Evolutionary conservation across 2,888 invertebrate genomes (phyloP).

Genomic region (Ophraella communa): DNA sequence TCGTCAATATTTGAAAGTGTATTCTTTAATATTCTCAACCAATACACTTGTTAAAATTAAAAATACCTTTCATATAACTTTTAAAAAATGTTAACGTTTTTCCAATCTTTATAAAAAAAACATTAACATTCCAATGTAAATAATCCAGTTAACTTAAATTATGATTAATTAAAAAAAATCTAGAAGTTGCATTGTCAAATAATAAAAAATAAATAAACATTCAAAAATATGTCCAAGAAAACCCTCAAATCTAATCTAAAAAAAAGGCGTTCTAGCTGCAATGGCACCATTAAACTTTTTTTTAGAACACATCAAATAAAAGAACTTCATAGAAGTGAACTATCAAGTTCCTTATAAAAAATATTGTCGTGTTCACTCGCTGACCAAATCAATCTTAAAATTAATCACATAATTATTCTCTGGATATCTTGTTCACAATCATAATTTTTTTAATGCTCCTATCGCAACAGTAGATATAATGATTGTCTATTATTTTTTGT

Average conservation of each 20-base stretch:
- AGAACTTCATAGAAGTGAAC: slow-evolving; percentile 28
- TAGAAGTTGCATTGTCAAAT: background rate
- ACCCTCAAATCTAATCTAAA: slow-evolving; percentile 2
- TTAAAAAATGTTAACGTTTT: no score
- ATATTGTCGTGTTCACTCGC: slow-evolving; percentile 62
- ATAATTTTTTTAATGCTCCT: slow-evolving; percentile 29
- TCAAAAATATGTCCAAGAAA: slow-evolving; percentile 3
- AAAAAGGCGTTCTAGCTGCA: background rate
- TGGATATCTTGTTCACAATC: slow-evolving; percentile 46
- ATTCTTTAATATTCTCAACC: no score
- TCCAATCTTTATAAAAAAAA: no score
- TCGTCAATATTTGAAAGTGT: no score
- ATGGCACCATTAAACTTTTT: slow-evolving; percentile 6
- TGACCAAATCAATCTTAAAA: slow-evolving; percentile 51
- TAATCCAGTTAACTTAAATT: background rate
- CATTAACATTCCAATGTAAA: background rate
- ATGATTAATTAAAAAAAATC: background rate
- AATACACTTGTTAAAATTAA: no score
- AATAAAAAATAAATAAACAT: background rate
- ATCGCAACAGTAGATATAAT: slow-evolving; percentile 53
- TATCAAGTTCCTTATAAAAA: slow-evolving; percentile 22
- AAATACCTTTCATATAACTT: no score
- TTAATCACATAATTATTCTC: slow-evolving; percentile 40
- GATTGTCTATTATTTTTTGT: slow-evolving; percentile 48
- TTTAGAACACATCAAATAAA: background rate